A percentile compares a stretch with the other conserved stretches of the same genome.
Conservation (phyloP, 2,113 vertebrate genomes). For the Jacana jacana region DNA sequence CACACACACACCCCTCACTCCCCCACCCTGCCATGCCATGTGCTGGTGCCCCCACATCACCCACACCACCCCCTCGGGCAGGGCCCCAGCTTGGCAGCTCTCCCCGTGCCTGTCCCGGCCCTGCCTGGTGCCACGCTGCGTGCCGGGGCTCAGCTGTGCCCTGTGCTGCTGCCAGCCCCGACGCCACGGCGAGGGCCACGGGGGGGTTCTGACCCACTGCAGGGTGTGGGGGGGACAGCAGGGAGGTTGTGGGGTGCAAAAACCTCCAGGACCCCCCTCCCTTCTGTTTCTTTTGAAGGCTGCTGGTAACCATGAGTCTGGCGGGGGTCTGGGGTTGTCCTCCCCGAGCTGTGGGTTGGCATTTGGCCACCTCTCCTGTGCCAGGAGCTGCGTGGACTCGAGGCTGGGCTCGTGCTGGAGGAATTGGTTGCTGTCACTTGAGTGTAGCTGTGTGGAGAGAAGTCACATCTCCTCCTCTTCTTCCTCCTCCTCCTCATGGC, state of each 20-base stretch:
- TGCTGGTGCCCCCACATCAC: too few relatives aligned
- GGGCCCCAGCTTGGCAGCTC: neutral
- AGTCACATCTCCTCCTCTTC: neutral
- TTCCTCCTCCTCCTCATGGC: neutral
- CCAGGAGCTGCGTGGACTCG: fast-evolving
- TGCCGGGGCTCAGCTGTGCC: neutral
- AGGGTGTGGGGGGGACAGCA: fast-evolving
- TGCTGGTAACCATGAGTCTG: fast-evolving
- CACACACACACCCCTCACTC: fast-evolving
- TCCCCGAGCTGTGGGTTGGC: fast-evolving
- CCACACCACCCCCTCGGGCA: too few relatives aligned
- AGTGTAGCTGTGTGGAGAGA: neutral
- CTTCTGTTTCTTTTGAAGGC: neutral
- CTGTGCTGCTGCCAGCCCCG: neutral
- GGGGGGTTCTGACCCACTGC: neutral
- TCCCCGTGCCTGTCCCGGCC: neutral
- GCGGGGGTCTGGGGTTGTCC: fast-evolving
- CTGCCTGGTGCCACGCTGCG: neutral
- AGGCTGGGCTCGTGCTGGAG: neutral
- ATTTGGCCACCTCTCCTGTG: fast-evolving
- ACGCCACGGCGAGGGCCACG: fast-evolving
- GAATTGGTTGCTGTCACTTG: fast-evolving
- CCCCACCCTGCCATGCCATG: neutral
- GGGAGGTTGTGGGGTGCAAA: fast-evolving
- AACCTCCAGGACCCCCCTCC: fast-evolving